These are phyloP conservation scores for Oxyteleia sp. DNA, from an alignment of 2,888 invertebrate genomes.

Conservation along the genomic window DNA sequence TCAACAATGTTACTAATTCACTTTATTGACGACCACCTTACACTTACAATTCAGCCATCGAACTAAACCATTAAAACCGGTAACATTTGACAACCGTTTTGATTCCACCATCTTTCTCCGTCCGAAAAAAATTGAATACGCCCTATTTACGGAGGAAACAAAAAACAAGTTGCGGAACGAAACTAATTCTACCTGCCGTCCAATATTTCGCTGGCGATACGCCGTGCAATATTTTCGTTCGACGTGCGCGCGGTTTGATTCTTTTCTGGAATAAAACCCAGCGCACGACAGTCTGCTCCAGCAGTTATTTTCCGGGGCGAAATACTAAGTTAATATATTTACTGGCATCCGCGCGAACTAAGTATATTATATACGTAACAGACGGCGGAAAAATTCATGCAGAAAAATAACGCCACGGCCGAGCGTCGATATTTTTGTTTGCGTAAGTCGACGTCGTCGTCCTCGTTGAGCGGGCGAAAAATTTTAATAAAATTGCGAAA, in stretches of 20 bases:
- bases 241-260: constrained; percentile 27
- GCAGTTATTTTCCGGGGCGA: constrained; percentile 30
- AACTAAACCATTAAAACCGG: too few relatives aligned
- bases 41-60: too few relatives aligned
- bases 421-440: constrained; percentile 53
- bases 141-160: too few relatives aligned
- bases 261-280: constrained; percentile 21
- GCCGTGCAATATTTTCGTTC: constrained; percentile 7
- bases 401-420: constrained; percentile 27
- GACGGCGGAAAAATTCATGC: constrained; percentile 25
- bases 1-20: too few relatives aligned
- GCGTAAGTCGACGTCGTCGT: constrained; percentile 10
- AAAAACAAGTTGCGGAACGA: too few relatives aligned
- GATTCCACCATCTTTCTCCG: too few relatives aligned
- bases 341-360: constrained; percentile 25
- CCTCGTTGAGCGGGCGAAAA: constrained; percentile 12
- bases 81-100: too few relatives aligned
- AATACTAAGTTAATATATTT: constrained; percentile 47
- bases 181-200: not conserved
- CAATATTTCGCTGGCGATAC: constrained; percentile 9
- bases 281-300: constrained; percentile 25
- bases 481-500: constrained; percentile 55
- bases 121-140: too few relatives aligned
- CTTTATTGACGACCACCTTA: too few relatives aligned
- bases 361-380: constrained; percentile 33